Evolutionary conservation across 2,797 vertebrate species (phyloP).

Genomic region (Helostoma temminkii): DNA sequence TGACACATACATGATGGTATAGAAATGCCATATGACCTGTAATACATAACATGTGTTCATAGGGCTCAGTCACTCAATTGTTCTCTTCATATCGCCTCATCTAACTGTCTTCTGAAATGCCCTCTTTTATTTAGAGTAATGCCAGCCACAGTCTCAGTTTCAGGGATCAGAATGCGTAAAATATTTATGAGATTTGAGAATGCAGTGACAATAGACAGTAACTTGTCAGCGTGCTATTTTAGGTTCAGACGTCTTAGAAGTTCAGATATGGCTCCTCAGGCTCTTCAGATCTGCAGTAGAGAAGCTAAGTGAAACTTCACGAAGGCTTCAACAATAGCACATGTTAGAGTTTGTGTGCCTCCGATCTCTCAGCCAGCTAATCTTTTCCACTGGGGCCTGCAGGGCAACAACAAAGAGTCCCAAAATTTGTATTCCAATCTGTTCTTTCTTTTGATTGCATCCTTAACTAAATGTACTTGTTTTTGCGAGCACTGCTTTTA

Average conservation of each 20-base stretch:
- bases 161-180: conserved; percentile 38
- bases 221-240: conserved; percentile 54
- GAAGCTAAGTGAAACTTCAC: conserved; percentile 64
- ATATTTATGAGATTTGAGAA: conserved; percentile 65
- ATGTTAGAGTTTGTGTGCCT: conserved; percentile 47
- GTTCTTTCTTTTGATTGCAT: conserved; percentile 61
- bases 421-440: conserved; percentile 53
- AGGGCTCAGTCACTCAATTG: neutral
- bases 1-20: conserved; percentile 17
- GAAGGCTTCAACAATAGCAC: conserved; percentile 62
- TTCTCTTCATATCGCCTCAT: conserved; percentile 9
- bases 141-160: conserved; percentile 39
- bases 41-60: conserved; percentile 27
- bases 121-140: conserved; percentile 34
- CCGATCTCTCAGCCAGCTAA: conserved; percentile 49
- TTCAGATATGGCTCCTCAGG: conserved; percentile 38
- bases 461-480: conserved; percentile 59
- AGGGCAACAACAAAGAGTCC: conserved; percentile 66
- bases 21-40: conserved; percentile 14
- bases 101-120: conserved; percentile 23
- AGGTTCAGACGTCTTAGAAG: conserved; percentile 59
- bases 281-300: conserved; percentile 51
- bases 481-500: conserved; percentile 57
- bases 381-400: conserved; percentile 55
- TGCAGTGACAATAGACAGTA: conserved; percentile 50